Base-by-base conservation (phyloP, 1,140 invertebrate genomes). In the Anastatus disparis region DNA sequence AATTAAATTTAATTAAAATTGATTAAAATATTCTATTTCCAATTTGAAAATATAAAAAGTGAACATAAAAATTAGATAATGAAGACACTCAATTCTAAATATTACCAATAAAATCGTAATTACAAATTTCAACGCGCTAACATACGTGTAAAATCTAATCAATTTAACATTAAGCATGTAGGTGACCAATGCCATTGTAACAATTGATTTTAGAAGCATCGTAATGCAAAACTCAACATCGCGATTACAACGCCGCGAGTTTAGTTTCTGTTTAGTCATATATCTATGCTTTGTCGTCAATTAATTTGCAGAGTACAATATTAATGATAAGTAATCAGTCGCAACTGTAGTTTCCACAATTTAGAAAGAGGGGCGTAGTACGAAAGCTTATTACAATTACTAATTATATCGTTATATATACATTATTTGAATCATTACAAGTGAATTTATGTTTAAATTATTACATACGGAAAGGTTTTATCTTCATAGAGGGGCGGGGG, bases 301-400 rank as follows among this genome's bases (percentile, higher is more conserved):
- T 83, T 84, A 82, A 83, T 84, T 81, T 76, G 73, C 74, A 6
- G 70, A 81, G 79, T 81, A 77, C 75, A 81, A 82, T 83, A 84
- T 83, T 82, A 78, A 83, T 83, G 78, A 71, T 82, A 79, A 83
- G 82, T 84, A 84, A 84, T 84, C 81, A 82, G 77, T 76, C 73
- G 77, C 71, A 73, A 70, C 52, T n/a, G n/a, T n/a, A n/a, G n/a
- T n/a, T n/a, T n/a, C 40, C 44, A 53, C 62, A 38, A 52, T 17
- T 48, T 48, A 13, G 27, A 24, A n/a, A 13, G 12, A 44, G 40
- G 13, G 6, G n/a, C n/a, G 52, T 17, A 55, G 27, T 26, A 2
- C 26, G 3, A 44, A n/a, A n/a, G 42, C 42, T n/a, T 38, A 81
- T 81, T 81, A 79, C 76, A 79, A 81, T 80, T 79, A 80, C 76